Evolutionary conservation across 2,888 invertebrate genomes (phyloP).

Genomic region (Thera obeliscata): DNA sequence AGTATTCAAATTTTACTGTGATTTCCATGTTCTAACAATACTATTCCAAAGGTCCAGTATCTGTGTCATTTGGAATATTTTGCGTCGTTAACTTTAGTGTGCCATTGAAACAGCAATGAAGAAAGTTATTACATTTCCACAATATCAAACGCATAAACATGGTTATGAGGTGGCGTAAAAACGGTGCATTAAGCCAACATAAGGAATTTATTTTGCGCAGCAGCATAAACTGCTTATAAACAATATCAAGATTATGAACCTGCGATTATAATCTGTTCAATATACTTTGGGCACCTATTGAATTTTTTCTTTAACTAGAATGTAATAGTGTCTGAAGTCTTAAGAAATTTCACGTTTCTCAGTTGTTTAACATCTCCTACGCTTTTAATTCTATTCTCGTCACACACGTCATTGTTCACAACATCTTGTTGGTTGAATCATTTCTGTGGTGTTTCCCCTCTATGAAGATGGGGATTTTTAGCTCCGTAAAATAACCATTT

Average conservation of each 20-base stretch:
- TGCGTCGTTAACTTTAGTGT: constrained; percentile 32
- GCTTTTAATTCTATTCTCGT: constrained; percentile 20
- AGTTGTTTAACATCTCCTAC: constrained; percentile 10
- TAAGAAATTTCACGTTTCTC: constrained; percentile 9
- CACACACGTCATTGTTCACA: constrained; percentile 15
- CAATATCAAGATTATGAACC: not conserved
- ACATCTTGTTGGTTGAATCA: constrained; percentile 17
- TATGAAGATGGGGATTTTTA: not conserved
- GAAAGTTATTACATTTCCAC: constrained; percentile 28
- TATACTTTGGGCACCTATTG: not conserved
- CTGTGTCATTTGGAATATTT: constrained; percentile 1
- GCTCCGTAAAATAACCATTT: not conserved
- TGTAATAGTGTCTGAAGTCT: not conserved
- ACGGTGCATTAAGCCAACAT: constrained; percentile 1
- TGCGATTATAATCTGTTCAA: not conserved
- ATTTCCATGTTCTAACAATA: not conserved
- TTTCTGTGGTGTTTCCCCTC: constrained; percentile 17
- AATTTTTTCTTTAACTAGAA: not conserved
- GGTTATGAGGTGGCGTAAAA: not conserved
- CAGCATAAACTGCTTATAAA: not conserved
- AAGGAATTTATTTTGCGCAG: not conserved
- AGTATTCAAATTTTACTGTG: not conserved
- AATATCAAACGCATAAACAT: constrained; percentile 35
- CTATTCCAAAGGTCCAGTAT: not conserved
- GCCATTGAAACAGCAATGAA: constrained; percentile 34